Percentiles rank a stretch among this genome's conserved stretches.
Evolutionary conservation across 2,888 invertebrate genomes (phyloP).

Genomic region (Lepeophtheirus nordmannii): DNA sequence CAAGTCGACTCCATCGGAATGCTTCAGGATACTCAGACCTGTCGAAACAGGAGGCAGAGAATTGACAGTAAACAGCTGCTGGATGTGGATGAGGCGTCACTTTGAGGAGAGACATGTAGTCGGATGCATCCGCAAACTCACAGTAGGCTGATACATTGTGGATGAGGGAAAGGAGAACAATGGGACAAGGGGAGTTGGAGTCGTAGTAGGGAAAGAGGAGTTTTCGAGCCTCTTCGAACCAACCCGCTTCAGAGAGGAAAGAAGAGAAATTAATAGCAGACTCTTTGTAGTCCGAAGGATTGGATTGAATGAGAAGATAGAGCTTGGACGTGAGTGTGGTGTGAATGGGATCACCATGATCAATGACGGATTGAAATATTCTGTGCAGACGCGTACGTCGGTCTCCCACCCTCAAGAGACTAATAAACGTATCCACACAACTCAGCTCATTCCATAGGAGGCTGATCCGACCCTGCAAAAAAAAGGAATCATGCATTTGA

Average conservation of each 20-base stretch:
- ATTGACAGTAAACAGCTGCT: constrained; percentile 63
- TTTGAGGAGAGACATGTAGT: constrained; percentile 40
- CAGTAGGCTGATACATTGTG: constrained; percentile 41
- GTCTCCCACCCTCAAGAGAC: not conserved
- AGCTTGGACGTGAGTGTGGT: not conserved
- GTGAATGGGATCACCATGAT: constrained; percentile 4
- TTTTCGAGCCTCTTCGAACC: constrained; percentile 59
- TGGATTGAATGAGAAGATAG: not conserved
- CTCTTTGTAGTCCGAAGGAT: too few species aligned
- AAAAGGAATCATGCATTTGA: too few species aligned
- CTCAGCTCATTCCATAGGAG: not conserved
- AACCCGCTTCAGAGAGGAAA: constrained; percentile 75
- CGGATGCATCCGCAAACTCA: constrained; percentile 41
- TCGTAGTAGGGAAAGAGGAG: constrained; percentile 47
- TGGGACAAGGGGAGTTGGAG: not conserved
- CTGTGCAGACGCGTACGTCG: not conserved
- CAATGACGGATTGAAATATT: not conserved
- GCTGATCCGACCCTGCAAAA: not conserved
- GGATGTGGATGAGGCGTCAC: constrained; percentile 39
- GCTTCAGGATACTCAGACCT: constrained; percentile 68
- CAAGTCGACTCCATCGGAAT: constrained; percentile 59
- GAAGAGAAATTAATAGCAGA: constrained; percentile 30
- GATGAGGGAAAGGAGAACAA: not conserved
- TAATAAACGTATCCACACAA: not conserved
- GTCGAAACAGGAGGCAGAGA: constrained; percentile 63